phyloP scores from a whole-genome alignment of 2,113 vertebrate genomes.

The Illadopsis cleaveri region DNA sequence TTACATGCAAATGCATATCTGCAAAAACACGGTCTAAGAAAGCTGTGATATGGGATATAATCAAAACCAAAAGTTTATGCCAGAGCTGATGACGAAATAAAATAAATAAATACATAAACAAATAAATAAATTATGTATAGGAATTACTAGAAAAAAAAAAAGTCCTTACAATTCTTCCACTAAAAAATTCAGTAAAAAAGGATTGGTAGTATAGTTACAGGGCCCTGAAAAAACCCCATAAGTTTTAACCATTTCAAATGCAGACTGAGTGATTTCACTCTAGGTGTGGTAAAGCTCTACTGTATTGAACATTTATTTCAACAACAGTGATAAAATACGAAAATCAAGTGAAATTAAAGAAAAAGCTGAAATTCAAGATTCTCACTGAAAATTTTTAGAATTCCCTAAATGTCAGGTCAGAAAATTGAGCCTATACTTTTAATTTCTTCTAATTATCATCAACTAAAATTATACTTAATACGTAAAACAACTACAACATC shows the following conservation, averaged over 20 bases:
- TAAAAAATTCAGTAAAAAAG: not conserved
- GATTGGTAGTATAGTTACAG: not conserved
- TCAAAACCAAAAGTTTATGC: not conserved
- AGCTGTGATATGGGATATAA: not conserved
- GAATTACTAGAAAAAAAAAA: not conserved
- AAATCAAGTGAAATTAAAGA: not conserved
- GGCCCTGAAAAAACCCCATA: fast-evolving
- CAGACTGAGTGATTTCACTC: not conserved
- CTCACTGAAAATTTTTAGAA: not conserved
- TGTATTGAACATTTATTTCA: not conserved
- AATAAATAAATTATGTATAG: not conserved
- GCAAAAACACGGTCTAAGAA: not conserved
- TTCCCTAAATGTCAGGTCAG: not conserved
- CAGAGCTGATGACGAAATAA: not conserved
- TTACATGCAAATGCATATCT: not conserved
- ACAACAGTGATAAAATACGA: not conserved
- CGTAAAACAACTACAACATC: not conserved
- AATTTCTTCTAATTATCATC: not conserved
- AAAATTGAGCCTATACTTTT: not conserved
- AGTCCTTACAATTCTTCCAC: not conserved
- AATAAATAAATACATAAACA: not conserved
- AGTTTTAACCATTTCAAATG: not conserved
- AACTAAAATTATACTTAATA: not conserved
- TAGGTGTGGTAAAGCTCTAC: not conserved
- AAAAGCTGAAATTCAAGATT: not conserved